Conservation (phyloP, 1,140 invertebrate species). For the Bilobella aurantiaca region DNA sequence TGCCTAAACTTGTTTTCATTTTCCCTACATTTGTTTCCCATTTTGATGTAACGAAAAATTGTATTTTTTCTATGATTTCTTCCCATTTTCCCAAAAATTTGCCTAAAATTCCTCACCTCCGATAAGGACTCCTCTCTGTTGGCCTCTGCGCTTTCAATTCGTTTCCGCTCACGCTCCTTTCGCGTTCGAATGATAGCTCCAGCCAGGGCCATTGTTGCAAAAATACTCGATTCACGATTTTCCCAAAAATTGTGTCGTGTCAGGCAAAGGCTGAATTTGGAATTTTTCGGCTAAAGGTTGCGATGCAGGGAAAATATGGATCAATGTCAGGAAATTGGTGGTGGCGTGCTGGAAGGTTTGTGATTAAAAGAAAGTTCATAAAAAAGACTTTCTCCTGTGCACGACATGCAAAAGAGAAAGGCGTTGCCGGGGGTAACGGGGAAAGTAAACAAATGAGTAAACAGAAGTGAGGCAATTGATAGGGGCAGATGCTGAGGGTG, state of each 20-base stretch:
- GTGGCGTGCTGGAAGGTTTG: not conserved
- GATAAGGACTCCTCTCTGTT: not conserved
- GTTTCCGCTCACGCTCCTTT: slow-evolving; percentile 8
- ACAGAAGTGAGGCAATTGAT: not conserved
- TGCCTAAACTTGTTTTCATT: too few species aligned
- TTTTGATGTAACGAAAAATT: too few species aligned
- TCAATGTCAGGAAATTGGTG: not conserved
- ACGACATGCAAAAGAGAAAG: not conserved
- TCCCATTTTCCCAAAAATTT: too few species aligned
- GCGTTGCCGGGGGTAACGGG: not conserved
- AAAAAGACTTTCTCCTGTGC: not conserved
- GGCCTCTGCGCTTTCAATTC: not conserved
- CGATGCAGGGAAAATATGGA: not conserved
- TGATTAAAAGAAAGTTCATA: not conserved
- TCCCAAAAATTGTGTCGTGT: not conserved
- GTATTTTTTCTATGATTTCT: too few species aligned
- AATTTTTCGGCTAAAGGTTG: not conserved
- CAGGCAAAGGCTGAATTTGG: not conserved
- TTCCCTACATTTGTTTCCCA: too few species aligned
- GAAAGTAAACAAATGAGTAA: not conserved
- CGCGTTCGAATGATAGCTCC: slow-evolving; percentile 12
- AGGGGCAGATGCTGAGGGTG: not conserved
- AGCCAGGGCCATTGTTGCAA: slow-evolving; percentile 16
- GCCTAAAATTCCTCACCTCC: not conserved
- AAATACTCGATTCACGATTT: not conserved